Evolutionary conservation across 2,113 vertebrate genomes (phyloP).

Genomic region (Thalassoma bifasciatum): DNA sequence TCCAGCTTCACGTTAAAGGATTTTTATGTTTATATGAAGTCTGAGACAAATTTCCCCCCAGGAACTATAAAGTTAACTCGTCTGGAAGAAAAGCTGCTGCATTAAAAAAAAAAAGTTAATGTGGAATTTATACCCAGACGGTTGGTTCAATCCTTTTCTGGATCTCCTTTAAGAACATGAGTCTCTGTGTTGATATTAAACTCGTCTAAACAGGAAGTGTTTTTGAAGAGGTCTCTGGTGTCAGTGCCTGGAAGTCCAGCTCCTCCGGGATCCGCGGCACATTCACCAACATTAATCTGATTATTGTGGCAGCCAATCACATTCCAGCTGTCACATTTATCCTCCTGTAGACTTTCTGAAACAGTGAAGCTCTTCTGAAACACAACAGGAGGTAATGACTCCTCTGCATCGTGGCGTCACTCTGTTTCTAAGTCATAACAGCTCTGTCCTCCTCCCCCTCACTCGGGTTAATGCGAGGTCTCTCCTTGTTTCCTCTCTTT

Average conservation of each 20-base stretch:
- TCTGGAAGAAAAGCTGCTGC: neutral
- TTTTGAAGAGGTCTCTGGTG: slow-evolving; percentile 9
- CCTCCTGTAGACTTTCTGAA: neutral
- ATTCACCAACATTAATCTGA: slow-evolving; percentile 32
- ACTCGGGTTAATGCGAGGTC: slow-evolving; percentile 32
- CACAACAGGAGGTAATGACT: neutral
- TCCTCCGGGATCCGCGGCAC: slow-evolving; percentile 30
- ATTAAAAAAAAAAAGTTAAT: neutral
- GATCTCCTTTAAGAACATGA: neutral
- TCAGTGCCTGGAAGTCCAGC: slow-evolving; percentile 11
- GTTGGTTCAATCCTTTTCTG: neutral
- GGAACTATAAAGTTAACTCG: neutral
- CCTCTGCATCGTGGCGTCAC: neutral
- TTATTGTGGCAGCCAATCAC: slow-evolving; percentile 20
- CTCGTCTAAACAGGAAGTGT: slow-evolving; percentile 31
- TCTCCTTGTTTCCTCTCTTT: slow-evolving; percentile 12
- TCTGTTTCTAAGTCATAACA: neutral
- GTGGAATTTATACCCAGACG: neutral
- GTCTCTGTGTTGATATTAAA: neutral
- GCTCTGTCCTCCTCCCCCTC: slow-evolving; percentile 21
- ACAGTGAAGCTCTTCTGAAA: neutral
- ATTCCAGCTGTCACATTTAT: neutral
- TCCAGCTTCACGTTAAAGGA: neutral
- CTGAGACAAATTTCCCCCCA: neutral
- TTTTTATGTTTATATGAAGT: neutral